phyloP scores from a whole-genome alignment of 2,113 vertebrate genomes.

The Camelus bactrianus region DNA sequence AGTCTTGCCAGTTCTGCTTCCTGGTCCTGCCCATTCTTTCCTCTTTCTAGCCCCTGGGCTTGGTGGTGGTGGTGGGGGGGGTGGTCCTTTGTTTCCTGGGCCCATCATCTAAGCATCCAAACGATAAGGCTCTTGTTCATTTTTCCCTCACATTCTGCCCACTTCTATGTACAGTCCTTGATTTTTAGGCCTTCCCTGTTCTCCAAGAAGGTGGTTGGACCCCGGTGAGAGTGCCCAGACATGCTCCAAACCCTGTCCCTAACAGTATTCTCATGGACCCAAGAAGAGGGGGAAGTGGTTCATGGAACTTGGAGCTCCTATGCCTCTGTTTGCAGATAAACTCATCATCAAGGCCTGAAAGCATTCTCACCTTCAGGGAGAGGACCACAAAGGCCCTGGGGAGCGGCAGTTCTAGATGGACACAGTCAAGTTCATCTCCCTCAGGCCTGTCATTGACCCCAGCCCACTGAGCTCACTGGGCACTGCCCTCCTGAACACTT shows the following conservation, averaged over 20 bases:
- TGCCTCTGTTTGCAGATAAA: not conserved
- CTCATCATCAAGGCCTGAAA: not conserved
- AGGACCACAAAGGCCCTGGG: not conserved
- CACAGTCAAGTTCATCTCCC: rapidly evolving
- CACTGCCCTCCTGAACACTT: not conserved
- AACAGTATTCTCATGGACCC: not conserved
- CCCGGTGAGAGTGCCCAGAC: not conserved
- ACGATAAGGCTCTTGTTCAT: not conserved
- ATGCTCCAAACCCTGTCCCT: not conserved
- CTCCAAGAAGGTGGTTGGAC: not conserved
- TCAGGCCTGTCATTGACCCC: not conserved
- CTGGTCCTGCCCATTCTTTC: not conserved
- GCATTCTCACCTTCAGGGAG: not conserved
- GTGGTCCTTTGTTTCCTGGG: not conserved
- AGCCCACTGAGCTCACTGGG: not conserved
- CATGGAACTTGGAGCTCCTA: not conserved
- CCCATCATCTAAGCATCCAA: not conserved
- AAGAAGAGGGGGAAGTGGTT: not conserved
- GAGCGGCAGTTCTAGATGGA: rapidly evolving
- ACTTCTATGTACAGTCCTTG: not conserved
- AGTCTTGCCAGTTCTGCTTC: not conserved
- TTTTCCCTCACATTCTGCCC: not conserved
- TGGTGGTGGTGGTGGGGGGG: too few relatives aligned
- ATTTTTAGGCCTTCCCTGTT: not conserved
- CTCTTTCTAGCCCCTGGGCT: not conserved